phyloP scores from a whole-genome alignment of 2,797 vertebrate genomes.

The Aplochiton taeniatus region DNA sequence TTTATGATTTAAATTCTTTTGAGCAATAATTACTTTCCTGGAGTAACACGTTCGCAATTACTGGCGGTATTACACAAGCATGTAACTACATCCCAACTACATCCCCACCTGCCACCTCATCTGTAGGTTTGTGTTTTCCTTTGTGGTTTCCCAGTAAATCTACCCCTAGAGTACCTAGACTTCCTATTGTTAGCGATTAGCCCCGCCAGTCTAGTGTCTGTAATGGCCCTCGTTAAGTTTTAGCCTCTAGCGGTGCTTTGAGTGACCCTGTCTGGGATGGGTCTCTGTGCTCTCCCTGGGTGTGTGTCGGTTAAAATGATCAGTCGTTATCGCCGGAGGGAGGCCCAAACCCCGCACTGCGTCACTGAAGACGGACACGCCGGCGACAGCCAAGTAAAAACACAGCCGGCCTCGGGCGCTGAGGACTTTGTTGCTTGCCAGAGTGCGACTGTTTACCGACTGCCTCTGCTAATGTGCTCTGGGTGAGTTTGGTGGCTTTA shows the following conservation, averaged over 20 bases:
- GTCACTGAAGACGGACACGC: slow-evolving; percentile 3
- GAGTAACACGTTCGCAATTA: too few relatives aligned
- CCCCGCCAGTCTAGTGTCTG: background rate
- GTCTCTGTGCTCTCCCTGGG: background rate
- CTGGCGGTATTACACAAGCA: too few relatives aligned
- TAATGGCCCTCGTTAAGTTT: slow-evolving; percentile 38
- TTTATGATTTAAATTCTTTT: too few relatives aligned
- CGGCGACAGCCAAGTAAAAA: background rate
- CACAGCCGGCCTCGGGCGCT: background rate
- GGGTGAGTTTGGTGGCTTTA: background rate
- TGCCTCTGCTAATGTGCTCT: slow-evolving; percentile 1
- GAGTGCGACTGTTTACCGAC: background rate
- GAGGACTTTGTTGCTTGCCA: background rate
- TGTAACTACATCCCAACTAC: too few relatives aligned
- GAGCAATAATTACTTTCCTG: too few relatives aligned
- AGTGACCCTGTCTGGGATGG: slow-evolving; percentile 10
- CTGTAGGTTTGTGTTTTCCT: too few relatives aligned
- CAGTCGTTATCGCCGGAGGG: background rate
- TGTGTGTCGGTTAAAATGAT: slow-evolving; percentile 1
- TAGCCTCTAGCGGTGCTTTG: slow-evolving; percentile 15
- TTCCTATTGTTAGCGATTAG: background rate
- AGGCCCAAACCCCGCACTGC: slow-evolving; percentile 9
- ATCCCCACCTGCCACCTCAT: too few relatives aligned
- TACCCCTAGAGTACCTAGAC: background rate
- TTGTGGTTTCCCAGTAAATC: too few relatives aligned